Conservation (phyloP, 2,888 invertebrate species). For the Caenorhabditis doughertyi region DNA sequence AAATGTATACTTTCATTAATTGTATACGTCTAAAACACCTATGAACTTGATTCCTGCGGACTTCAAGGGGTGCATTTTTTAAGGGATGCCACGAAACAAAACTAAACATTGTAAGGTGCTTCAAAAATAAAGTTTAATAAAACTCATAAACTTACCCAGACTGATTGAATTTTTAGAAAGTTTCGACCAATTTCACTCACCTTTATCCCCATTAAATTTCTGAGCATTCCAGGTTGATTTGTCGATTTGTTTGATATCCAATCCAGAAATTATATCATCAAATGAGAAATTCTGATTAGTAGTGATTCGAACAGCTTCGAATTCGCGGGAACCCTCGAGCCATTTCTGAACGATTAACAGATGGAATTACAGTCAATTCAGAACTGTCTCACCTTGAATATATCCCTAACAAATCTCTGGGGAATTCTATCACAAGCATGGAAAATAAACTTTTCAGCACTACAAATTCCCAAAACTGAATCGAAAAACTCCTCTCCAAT, state of each 20-base stretch:
- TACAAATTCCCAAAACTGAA: conserved; percentile 17
- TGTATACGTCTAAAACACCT: too few species aligned
- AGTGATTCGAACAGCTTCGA: conserved; percentile 48
- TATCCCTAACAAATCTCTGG: conserved; percentile 31
- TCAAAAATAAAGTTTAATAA: too few species aligned
- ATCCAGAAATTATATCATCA: conserved; percentile 36
- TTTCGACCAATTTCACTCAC: too few species aligned
- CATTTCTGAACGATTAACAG: conserved; percentile 26
- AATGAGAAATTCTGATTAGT: conserved; percentile 58
- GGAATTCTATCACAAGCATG: conserved; percentile 57
- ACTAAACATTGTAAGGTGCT: too few species aligned
- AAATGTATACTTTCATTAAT: neutral
- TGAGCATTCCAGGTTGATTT: conserved; percentile 41
- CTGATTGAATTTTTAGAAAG: too few species aligned
- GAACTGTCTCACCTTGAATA: conserved; percentile 38
- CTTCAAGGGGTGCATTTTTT: too few species aligned
- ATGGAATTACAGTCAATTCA: too few species aligned
- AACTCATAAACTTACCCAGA: too few species aligned
- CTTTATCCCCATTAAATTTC: conserved; percentile 27
- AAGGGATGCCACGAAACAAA: too few species aligned
- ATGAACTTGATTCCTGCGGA: too few species aligned
- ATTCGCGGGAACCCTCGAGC: conserved; percentile 14
- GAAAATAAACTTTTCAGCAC: conserved; percentile 44
- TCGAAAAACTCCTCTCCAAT: conserved; percentile 38
- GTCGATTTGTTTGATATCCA: conserved; percentile 27